Conservation (phyloP, 2,797 vertebrate species). For the Furcifer pardalis region DNA sequence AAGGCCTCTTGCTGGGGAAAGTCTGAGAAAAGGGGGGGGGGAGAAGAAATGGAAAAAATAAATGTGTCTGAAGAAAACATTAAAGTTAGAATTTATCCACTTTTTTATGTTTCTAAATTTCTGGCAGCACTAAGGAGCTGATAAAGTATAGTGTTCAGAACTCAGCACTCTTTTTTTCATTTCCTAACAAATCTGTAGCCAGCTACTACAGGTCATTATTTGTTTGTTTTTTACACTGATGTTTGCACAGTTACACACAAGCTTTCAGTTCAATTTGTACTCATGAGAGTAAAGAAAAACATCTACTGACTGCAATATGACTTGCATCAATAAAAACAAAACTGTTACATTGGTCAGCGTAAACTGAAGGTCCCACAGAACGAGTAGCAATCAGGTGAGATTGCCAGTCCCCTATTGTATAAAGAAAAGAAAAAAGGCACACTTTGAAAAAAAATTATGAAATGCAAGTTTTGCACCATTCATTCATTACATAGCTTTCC, state of each 20-base stretch:
- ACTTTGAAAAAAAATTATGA: conserved; percentile 1
- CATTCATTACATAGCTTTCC: accelerated
- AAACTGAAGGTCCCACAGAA: neutral
- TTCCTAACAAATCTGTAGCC: conserved; percentile 25
- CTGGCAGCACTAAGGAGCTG: conserved; percentile 2
- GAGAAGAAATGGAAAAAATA: no score
- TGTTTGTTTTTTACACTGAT: conserved; percentile 30
- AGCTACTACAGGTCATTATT: conserved; percentile 29
- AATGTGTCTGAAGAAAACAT: neutral
- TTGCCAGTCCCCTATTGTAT: neutral
- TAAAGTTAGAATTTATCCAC: neutral
- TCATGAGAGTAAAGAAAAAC: conserved; percentile 25
- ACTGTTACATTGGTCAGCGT: neutral
- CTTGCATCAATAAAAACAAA: conserved; percentile 14
- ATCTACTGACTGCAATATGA: neutral
- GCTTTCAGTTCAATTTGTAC: conserved; percentile 41
- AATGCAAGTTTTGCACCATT: conserved; percentile 11
- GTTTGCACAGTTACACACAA: neutral
- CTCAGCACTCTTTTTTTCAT: conserved; percentile 7
- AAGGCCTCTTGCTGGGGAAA: no score
- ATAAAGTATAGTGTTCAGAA: neutral
- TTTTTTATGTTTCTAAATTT: conserved; percentile 20
- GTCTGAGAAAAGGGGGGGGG: no score
- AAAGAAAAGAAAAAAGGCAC: neutral
- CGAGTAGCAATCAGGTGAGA: neutral